Base-by-base conservation (phyloP, 1,140 invertebrate species). In the Venturia canescens region DNA sequence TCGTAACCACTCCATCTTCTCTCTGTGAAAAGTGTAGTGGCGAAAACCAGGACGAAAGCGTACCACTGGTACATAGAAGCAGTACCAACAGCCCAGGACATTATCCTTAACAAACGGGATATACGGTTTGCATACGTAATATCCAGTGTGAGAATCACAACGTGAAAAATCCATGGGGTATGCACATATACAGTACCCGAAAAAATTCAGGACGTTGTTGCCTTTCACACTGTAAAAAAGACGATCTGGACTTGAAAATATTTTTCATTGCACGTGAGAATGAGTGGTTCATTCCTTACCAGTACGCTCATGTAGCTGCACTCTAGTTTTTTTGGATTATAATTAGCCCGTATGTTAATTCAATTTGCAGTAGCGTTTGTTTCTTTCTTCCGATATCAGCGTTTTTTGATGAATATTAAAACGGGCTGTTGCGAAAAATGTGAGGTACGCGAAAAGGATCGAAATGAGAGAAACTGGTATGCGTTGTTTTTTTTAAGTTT, bases 91-190 rank as follows among this genome's bases (percentile, higher is more conserved):
- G 16, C 16, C 29, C 23, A 23, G 75, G 67, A 83, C 79, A 78
- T 80, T 83, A 80, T 80, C 75, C 75, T 83, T 79, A 83, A 83
- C 82, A 83, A 83, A 83, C 70, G 82, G 76, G 57, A 80, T 83
- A 76, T 83, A 80, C 70, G 60, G 79, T 80, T 83, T 83, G 82
- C 82, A 83, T 83, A 80, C 75, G 74, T 83, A 83, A 83, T 76
- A 75, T 63, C 23, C 66, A 78, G 78, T 75, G 79, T 74, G 48
- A 74, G 70, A 66, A 66, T 72, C 29, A 57, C 69, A 48, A 31
- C 57, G 50, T 66, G 50, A 82, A 82, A 82, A 78, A 82, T 48
- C 72, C 74, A 34, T 66, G 63, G 44, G n/a, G n/a, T n/a, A n/a
- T n/a, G n/a, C 53, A 34, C 74, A 69, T 53, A n/a, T 21, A n/a